Conservation (phyloP, 2,797 vertebrate genomes). For the Coilia nasus region DNA sequence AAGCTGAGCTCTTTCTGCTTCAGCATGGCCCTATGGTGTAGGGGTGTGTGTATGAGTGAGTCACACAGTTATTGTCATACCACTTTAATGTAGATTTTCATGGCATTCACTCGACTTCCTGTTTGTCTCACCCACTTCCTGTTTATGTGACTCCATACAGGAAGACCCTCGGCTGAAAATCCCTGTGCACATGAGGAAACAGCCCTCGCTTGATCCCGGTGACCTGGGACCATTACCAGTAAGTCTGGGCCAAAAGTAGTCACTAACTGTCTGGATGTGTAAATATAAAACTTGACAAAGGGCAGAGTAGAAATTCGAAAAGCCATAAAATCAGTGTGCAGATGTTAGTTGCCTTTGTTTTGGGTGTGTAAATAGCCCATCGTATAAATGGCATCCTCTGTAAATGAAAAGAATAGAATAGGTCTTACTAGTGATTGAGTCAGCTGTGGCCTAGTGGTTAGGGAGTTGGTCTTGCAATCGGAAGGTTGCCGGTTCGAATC, state of each 20-base stretch:
- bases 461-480: too few relatives aligned
- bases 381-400: too few relatives aligned
- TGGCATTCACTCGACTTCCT: background rate
- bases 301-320: too few relatives aligned
- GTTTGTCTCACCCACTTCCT: conserved; percentile 42
- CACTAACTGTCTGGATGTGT: background rate
- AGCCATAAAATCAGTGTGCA: too few relatives aligned
- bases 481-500: too few relatives aligned
- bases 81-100: background rate
- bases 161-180: conserved; percentile 90
- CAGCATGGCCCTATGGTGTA: background rate
- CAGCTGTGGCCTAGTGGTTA: too few relatives aligned
- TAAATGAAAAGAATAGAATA: too few relatives aligned
- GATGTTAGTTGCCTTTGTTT: too few relatives aligned
- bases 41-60: background rate
- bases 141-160: conserved; percentile 74
- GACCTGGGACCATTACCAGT: conserved; percentile 92
- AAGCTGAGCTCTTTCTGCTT: background rate
- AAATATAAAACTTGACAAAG: too few relatives aligned
- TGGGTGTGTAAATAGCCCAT: too few relatives aligned
- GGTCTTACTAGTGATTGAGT: too few relatives aligned
- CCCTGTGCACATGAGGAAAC: conserved; percentile 81
- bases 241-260: conserved; percentile 54
- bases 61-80: conserved; percentile 1
- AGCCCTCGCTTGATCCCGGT: conserved; percentile 80